A percentile compares a stretch with the other conserved stretches of the same genome.
phyloP scores from a whole-genome alignment of 2,113 vertebrate genomes.

The Semicossyphus pulcher region DNA sequence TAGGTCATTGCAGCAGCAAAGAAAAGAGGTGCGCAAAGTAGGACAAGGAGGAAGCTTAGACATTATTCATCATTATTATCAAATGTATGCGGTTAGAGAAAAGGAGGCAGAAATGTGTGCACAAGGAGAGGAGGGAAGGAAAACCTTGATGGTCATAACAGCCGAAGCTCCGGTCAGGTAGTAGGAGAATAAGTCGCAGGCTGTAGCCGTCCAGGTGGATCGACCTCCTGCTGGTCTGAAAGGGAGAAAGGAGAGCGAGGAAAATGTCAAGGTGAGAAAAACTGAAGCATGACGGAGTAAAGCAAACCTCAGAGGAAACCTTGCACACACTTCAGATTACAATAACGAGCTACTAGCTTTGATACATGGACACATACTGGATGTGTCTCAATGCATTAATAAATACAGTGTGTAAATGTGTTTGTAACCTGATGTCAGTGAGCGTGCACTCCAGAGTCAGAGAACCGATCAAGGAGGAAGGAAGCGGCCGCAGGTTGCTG shows the following conservation, averaged over 20 bases:
- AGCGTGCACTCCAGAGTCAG: constrained; percentile 89
- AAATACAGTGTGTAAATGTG: too few species aligned
- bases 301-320: too few species aligned
- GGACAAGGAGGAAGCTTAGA: background rate
- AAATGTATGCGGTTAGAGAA: background rate
- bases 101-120: background rate
- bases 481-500: constrained; percentile 84
- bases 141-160: constrained; percentile 88
- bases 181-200: constrained; percentile 87
- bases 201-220: constrained; percentile 91
- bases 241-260: background rate
- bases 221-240: constrained; percentile 91
- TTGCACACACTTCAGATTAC: too few species aligned
- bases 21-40: background rate
- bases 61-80: background rate
- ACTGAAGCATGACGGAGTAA: too few species aligned
- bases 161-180: constrained; percentile 86
- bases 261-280: background rate
- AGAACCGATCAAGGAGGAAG: constrained; percentile 77
- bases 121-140: background rate
- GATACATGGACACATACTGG: too few species aligned
- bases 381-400: too few species aligned
- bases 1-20: background rate
- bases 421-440: constrained; percentile 87
- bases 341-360: too few species aligned